These are phyloP conservation scores for Acleris cristana DNA, from an alignment of 2,888 invertebrate species.

Conservation along the genomic window DNA sequence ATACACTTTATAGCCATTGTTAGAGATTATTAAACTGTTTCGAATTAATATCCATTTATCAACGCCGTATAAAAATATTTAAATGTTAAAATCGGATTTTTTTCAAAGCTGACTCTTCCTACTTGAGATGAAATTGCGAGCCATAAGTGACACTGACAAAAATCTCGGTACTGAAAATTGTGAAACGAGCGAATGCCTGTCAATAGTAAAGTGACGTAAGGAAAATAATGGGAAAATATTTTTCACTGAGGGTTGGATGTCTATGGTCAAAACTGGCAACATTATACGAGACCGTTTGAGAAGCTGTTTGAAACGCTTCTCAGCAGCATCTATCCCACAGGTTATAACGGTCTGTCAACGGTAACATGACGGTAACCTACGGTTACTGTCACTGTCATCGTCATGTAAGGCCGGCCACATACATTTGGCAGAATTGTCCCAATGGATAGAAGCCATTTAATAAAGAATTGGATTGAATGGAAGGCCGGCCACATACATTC, in stretches of 20 bases:
- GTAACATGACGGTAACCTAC: too few relatives aligned
- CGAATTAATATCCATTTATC: neutral
- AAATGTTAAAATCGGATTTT: slow-evolving; percentile 16
- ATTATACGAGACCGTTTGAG: neutral
- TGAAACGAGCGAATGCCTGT: slow-evolving; percentile 27
- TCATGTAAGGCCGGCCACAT: too few relatives aligned
- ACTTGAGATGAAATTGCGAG: slow-evolving; percentile 29
- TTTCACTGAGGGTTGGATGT: slow-evolving; percentile 4
- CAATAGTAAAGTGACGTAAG: slow-evolving; percentile 33
- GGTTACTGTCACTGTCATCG: too few relatives aligned
- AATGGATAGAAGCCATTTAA: too few relatives aligned
- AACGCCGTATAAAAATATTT: slow-evolving; percentile 16
- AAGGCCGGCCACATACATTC: too few relatives aligned
- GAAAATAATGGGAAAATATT: slow-evolving; percentile 15
- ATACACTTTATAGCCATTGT: slow-evolving; percentile 12
- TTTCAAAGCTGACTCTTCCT: slow-evolving; percentile 18
- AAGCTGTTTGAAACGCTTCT: neutral
- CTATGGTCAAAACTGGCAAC: slow-evolving; percentile 30
- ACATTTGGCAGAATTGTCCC: too few relatives aligned
- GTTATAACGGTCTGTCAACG: too few relatives aligned
- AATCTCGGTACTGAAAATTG: slow-evolving; percentile 35
- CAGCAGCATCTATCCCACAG: neutral
- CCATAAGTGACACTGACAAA: slow-evolving; percentile 40
- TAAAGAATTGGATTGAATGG: too few relatives aligned
- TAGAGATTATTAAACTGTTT: neutral